Conservation (phyloP, 53 echinoderm and acorn worm species). For the Glandiceps talaboti region DNA sequence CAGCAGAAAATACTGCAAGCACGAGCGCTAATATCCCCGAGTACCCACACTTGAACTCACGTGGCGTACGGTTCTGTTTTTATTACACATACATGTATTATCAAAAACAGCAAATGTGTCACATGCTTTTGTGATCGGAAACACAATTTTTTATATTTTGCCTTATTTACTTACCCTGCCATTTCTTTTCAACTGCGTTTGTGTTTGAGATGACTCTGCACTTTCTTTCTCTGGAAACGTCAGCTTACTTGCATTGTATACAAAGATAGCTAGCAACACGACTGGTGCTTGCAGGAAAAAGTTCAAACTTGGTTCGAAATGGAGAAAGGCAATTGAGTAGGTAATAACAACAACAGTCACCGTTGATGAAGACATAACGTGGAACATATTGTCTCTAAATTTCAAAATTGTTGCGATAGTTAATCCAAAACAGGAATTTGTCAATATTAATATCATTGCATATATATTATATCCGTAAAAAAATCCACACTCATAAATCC, state of each 20-base stretch:
- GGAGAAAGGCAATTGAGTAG: slow-evolving; percentile 40
- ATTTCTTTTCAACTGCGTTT: not conserved
- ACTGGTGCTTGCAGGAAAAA: slow-evolving; percentile 85
- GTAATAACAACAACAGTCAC: slow-evolving; percentile 68
- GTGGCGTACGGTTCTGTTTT: no score
- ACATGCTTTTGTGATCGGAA: no score
- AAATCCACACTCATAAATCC: slow-evolving; percentile 44
- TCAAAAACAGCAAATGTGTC: no score
- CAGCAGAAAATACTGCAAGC: no score
- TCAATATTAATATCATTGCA: slow-evolving; percentile 51
- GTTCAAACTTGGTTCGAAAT: slow-evolving; percentile 32
- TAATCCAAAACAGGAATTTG: slow-evolving; percentile 53
- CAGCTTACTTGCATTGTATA: slow-evolving; percentile 36
- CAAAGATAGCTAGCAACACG: slow-evolving; percentile 65
- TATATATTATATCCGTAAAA: slow-evolving; percentile 70
- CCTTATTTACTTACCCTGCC: not conserved
- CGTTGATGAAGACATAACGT: slow-evolving; percentile 56
- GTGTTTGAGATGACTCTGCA: no score
- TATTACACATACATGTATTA: no score
- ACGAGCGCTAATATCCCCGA: no score
- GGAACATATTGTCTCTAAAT: slow-evolving; percentile 95
- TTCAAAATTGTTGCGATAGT: slow-evolving; percentile 74
- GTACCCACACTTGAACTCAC: no score
- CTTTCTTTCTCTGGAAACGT: no score
- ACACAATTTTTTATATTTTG: no score